These are phyloP conservation scores for Clupea harengus DNA, from an alignment of 2,113 vertebrate species.

Conservation along the genomic window DNA sequence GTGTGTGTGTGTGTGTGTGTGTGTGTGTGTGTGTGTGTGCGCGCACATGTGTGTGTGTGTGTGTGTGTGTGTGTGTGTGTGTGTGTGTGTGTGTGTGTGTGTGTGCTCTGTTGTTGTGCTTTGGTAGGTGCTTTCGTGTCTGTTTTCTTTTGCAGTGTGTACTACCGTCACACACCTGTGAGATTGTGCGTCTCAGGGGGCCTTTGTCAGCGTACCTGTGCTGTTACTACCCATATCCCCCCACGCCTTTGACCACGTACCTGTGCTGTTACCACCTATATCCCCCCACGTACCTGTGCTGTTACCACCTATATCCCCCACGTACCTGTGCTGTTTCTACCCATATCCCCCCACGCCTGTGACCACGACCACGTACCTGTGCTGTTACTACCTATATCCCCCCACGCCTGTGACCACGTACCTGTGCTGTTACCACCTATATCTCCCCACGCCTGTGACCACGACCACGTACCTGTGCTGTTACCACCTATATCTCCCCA, in stretches of 20 bases:
- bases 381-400: too few relatives aligned
- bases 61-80: background rate
- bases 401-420: background rate
- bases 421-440: background rate
- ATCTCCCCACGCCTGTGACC: background rate
- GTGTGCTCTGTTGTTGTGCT: background rate
- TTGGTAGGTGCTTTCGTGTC: background rate
- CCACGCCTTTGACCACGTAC: background rate
- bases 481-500: background rate
- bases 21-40: background rate
- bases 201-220: background rate
- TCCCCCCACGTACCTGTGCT: too few relatives aligned
- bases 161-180: background rate
- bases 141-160: background rate
- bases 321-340: background rate
- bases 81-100: background rate
- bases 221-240: too few relatives aligned
- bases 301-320: background rate
- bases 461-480: too few relatives aligned
- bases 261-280: background rate
- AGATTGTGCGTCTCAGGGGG: background rate
- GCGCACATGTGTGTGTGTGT: background rate
- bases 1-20: background rate
- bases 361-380: too few relatives aligned
- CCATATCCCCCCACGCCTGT: background rate